Evolutionary conservation across 2,113 vertebrate species (phyloP).

Genomic region (Pongo abelii): DNA sequence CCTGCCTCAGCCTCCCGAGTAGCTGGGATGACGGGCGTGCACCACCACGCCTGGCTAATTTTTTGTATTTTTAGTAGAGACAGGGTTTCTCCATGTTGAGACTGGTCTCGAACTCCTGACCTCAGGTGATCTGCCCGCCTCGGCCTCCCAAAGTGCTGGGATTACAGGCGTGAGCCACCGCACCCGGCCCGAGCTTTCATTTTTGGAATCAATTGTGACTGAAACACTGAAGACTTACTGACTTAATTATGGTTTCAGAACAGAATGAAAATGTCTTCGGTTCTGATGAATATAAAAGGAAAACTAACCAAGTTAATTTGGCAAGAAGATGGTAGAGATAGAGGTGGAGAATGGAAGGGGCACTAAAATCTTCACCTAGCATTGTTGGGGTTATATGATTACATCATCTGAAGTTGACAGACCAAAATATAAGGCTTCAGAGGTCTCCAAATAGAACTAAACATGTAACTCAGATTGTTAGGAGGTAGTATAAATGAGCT

Average conservation of each 20-base stretch:
- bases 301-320: background rate
- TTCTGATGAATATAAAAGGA: background rate
- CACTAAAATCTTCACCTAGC: no score
- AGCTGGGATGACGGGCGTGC: no score
- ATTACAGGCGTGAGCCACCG: no score
- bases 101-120: no score
- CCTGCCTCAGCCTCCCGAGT: no score
- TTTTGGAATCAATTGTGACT: background rate
- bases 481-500: background rate
- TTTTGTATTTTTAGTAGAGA: no score
- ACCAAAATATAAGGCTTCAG: background rate
- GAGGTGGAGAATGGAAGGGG: background rate
- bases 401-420: background rate
- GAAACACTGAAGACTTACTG: background rate
- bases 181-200: background rate
- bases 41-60: no score
- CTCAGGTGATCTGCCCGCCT: no score
- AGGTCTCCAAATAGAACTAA: background rate
- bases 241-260: background rate
- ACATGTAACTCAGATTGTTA: no score
- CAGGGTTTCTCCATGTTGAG: no score
- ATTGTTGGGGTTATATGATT: no score
- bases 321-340: background rate
- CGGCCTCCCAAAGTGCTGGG: no score
- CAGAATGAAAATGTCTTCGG: background rate